Conservation (phyloP, 2,888 invertebrate species). For the Subacronicta megacephala region DNA sequence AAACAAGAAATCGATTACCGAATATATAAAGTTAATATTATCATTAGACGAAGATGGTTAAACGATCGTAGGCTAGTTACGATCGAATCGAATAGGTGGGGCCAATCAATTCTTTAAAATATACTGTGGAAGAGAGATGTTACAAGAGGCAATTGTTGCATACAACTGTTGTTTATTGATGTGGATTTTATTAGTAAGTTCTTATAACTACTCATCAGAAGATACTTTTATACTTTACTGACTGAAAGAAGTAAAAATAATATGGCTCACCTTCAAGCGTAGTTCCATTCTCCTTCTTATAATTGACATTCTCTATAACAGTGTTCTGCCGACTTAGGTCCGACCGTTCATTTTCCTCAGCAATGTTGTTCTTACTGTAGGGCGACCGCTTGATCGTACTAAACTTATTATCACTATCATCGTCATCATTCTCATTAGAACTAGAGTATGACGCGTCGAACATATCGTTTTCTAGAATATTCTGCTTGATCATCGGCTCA, state of each 20-base stretch:
- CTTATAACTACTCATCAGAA: too few relatives aligned
- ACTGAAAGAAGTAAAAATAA: not conserved
- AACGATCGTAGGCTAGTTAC: too few relatives aligned
- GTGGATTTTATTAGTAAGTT: too few relatives aligned
- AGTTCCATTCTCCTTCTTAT: conserved; percentile 85
- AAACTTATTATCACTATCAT: conserved; percentile 92
- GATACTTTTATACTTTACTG: too few relatives aligned
- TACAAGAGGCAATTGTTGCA: too few relatives aligned
- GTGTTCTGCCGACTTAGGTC: conserved; percentile 85
- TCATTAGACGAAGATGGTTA: too few relatives aligned
- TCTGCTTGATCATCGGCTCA: conserved; percentile 87
- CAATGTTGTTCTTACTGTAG: conserved; percentile 87
- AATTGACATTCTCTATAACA: conserved; percentile 86
- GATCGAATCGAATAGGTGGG: too few relatives aligned
- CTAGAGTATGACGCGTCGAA: conserved; percentile 86
- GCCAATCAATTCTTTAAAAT: too few relatives aligned
- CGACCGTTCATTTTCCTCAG: conserved; percentile 69
- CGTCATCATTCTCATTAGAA: conserved; percentile 89
- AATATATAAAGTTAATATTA: too few relatives aligned
- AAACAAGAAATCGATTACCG: too few relatives aligned
- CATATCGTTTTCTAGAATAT: conserved; percentile 87
- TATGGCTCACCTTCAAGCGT: conserved; percentile 74
- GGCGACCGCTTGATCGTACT: conserved; percentile 93
- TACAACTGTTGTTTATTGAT: too few relatives aligned
- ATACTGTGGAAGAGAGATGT: too few relatives aligned